phyloP scores from a whole-genome alignment of 2,888 invertebrate species.

The Rhingia campestris region DNA sequence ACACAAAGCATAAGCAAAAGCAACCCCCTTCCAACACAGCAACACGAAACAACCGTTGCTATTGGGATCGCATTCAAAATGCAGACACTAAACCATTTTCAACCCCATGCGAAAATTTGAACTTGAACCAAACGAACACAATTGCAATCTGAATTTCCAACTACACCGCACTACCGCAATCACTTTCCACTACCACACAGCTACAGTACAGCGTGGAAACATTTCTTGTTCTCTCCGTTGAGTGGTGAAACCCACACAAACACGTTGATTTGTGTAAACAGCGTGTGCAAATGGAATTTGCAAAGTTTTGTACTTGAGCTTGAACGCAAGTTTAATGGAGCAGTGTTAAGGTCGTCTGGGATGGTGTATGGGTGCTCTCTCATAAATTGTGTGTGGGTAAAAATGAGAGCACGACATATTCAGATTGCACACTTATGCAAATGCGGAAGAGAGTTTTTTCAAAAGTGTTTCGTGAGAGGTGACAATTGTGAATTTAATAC shows the following conservation, averaged over 20 bases:
- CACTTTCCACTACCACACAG: constrained; percentile 8
- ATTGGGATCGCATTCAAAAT: constrained; percentile 37
- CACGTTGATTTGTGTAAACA: background rate
- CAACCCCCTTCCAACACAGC: constrained; percentile 2
- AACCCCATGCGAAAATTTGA: constrained; percentile 46
- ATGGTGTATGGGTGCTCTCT: constrained; percentile 56
- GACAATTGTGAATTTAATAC: background rate
- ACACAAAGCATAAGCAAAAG: constrained; percentile 11
- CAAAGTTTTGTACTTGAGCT: constrained; percentile 71
- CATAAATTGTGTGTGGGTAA: constrained; percentile 25
- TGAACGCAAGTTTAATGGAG: constrained; percentile 73
- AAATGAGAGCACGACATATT: background rate
- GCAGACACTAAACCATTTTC: constrained; percentile 19
- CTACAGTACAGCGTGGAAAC: constrained; percentile 10
- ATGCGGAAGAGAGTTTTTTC: constrained; percentile 52
- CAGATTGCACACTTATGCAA: constrained; percentile 6
- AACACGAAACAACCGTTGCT: constrained; percentile 12
- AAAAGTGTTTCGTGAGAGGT: background rate
- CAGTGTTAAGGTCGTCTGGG: constrained; percentile 73
- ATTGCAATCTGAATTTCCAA: constrained; percentile 7
- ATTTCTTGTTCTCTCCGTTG: constrained; percentile 9
- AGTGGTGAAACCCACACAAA: background rate
- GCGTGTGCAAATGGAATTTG: constrained; percentile 45
- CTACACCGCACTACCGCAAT: background rate
- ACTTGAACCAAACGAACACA: constrained; percentile 73